A percentile compares a stretch with the other conserved stretches of the same genome.
These are phyloP conservation scores for Haemorhous mexicanus DNA, from an alignment of 2,113 vertebrate genomes.

Conservation along the genomic window DNA sequence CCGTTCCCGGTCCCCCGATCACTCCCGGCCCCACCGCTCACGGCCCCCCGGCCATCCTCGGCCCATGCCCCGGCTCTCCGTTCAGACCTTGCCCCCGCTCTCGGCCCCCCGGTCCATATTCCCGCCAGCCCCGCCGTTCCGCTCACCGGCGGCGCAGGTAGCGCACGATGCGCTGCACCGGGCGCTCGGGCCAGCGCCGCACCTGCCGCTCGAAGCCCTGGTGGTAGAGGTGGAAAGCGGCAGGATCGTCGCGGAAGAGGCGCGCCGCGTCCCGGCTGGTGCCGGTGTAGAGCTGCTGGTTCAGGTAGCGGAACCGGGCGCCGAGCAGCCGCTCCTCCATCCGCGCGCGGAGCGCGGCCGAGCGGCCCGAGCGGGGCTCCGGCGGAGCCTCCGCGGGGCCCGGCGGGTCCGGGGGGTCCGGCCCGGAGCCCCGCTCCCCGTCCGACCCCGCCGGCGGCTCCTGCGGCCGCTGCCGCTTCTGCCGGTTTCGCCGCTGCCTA, in stretches of 20 bases:
- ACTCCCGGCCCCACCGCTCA: too few species aligned
- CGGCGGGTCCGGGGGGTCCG: neutral
- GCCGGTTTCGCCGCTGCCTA: conserved; percentile 46
- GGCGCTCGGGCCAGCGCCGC: conserved; percentile 85
- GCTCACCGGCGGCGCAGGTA: conserved; percentile 83
- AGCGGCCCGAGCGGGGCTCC: neutral
- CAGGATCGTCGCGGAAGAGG: conserved; percentile 84
- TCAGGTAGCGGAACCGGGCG: conserved; percentile 89
- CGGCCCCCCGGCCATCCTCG: too few species aligned
- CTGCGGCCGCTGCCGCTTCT: conserved; percentile 64
- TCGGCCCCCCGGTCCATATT: neutral
- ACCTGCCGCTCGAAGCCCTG: conserved; percentile 86
- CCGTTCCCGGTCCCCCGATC: too few species aligned
- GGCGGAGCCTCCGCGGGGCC: neutral
- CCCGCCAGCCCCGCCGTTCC: neutral
- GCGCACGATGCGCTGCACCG: conserved; percentile 79
- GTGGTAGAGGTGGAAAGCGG: conserved; percentile 86
- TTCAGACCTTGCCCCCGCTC: neutral
- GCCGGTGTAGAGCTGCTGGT: conserved; percentile 84
- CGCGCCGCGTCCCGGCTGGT: conserved; percentile 77
- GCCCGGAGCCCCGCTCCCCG: neutral
- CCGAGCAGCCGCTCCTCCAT: conserved; percentile 85
- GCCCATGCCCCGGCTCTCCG: too few species aligned
- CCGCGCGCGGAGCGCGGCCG: neutral
- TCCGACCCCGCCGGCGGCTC: neutral